Evolutionary conservation across 2,113 vertebrate genomes (phyloP), one percentile per base, ranked within the genome.

Genomic region (Neoarius graeffei): DNA sequence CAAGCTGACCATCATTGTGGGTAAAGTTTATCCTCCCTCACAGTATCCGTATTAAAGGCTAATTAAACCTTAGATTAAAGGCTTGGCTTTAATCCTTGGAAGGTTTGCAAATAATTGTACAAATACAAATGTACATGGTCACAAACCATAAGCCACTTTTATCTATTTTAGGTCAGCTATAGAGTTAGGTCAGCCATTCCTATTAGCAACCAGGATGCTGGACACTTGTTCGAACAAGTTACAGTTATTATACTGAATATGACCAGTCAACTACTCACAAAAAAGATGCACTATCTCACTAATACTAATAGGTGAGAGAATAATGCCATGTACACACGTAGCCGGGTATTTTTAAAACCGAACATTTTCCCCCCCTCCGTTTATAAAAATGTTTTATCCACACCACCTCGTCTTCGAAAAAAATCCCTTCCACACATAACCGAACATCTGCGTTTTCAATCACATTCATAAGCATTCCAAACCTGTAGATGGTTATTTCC

Each of bases 1-100:
- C 13, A 79, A 54, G 50, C 76, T 77, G 23, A 54, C 48, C 23
- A 50, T 11, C 5, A 79, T 56, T 79, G 76, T 79, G 52, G 76
- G 52, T 27, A 27, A 27, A 56, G 76, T 79, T 27, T 54, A 13
- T 56, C 76, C 13, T 79, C 52, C 25, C 5, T 15, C 7, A 5
- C 52, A 56, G 50, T 56, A 27, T 56, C 5, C 52, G 27, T 79
- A 79, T 79, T 56, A 79, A n/a, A 56, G 76, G 25, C 25, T 79
- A n/a, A 77, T 76, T 76, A 77, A 52, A 52, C 23, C 20, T 25
- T 77, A 52, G 11, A 52, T 52, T 77, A 77, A 77, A 77, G 74
- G 23, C 48, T 25, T n/a, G 50, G 76, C 76, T 52, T 50, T 4
- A 74, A 76, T 48, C 19, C 42, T 76, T 76, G 19, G 19, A 76